These are phyloP conservation scores for Molossus alvarezi DNA, from an alignment of 2,797 vertebrate species.

Conservation along the genomic window DNA sequence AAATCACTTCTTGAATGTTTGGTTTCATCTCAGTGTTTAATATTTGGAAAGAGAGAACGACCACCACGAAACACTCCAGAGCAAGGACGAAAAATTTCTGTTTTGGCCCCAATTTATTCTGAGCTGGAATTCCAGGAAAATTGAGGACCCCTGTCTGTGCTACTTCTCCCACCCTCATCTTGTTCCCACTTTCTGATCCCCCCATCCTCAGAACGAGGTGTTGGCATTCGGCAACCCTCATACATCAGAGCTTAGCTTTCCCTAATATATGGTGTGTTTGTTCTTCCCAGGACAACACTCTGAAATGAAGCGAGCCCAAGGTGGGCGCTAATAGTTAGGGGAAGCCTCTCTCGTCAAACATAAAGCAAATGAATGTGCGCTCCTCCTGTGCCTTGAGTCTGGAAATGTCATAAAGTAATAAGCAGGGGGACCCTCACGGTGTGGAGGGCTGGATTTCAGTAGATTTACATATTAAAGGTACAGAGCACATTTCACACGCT, in stretches of 20 bases:
- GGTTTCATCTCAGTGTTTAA: not conserved
- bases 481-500: slow-evolving; percentile 75
- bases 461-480: slow-evolving; percentile 93
- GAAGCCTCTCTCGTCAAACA: slow-evolving; percentile 94
- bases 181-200: slow-evolving; percentile 75
- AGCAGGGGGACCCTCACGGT: slow-evolving; percentile 88
- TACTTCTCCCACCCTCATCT: not conserved
- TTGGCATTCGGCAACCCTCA: slow-evolving; percentile 83
- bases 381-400: slow-evolving; percentile 92
- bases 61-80: not conserved
- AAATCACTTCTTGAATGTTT: not conserved
- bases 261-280: slow-evolving; percentile 92
- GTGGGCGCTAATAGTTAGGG: slow-evolving; percentile 90
- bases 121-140: slow-evolving; percentile 14
- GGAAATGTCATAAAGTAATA: slow-evolving; percentile 94
- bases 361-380: slow-evolving; percentile 94
- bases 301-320: slow-evolving; percentile 92
- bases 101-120: not conserved
- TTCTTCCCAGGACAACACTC: slow-evolving; percentile 92
- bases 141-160: not conserved
- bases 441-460: slow-evolving; percentile 89
- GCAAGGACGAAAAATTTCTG: not conserved
- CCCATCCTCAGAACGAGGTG: slow-evolving; percentile 84
- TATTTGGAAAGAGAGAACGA: not conserved
- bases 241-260: slow-evolving; percentile 87